These are phyloP conservation scores for Acromyrmex echinatior DNA, from an alignment of 1,140 invertebrate species.

Conservation along the genomic window DNA sequence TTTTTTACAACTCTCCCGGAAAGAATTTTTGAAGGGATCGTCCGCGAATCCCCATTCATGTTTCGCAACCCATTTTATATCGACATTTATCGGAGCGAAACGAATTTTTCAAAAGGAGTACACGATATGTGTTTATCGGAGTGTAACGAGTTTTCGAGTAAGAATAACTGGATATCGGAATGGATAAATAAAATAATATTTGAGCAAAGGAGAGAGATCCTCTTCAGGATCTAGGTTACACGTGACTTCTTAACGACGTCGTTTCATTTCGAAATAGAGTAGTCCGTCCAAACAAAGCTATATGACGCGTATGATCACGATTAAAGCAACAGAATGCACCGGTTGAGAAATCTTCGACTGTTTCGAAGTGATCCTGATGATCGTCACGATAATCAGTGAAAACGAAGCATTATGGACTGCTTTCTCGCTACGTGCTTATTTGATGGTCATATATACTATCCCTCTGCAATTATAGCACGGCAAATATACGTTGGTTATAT, in stretches of 20 bases:
- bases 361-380: conserved; percentile 36
- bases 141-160: conserved; percentile 37
- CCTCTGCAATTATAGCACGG: neutral
- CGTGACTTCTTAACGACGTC: conserved; percentile 39
- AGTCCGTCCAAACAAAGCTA: neutral
- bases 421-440: conserved; percentile 47
- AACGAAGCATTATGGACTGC: conserved; percentile 9
- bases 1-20: neutral
- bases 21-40: conserved; percentile 2
- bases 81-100: conserved; percentile 55
- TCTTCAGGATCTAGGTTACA: conserved; percentile 48
- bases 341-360: conserved; percentile 46
- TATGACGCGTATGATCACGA: conserved; percentile 35
- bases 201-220: conserved; percentile 45
- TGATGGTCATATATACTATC: conserved; percentile 8
- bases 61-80: conserved; percentile 28
- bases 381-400: conserved; percentile 42
- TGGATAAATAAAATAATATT: conserved; percentile 9
- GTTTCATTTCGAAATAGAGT: conserved; percentile 42
- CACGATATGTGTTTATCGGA: conserved; percentile 17
- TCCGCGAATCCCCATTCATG: neutral
- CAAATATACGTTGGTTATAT: neutral
- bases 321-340: conserved; percentile 27
- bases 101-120: conserved; percentile 24
- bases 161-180: conserved; percentile 35